Evolutionary conservation across 2,113 vertebrate species (phyloP).

Genomic region (Labeo rohita): DNA sequence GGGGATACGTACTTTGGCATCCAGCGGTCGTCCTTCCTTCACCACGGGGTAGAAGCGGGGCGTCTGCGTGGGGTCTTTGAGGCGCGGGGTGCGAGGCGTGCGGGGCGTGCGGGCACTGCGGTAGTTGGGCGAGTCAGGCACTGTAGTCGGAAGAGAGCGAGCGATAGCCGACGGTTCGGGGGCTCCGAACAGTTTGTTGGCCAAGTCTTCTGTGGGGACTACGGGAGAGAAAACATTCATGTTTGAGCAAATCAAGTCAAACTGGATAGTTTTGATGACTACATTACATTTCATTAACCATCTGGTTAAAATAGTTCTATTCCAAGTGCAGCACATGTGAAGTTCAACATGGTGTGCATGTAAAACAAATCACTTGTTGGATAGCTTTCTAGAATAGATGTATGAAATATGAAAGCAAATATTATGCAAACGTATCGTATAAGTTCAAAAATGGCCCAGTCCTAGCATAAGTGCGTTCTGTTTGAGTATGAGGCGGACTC

Average conservation of each 20-base stretch:
- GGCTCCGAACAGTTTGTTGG: conserved; percentile 95
- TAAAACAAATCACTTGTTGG: too few species aligned
- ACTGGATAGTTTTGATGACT: background rate
- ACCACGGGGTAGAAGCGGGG: conserved; percentile 98
- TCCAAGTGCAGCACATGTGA: too few species aligned
- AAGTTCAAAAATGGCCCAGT: too few species aligned
- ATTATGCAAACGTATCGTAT: too few species aligned
- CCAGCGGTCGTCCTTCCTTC: conserved; percentile 93
- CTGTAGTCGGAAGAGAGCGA: conserved; percentile 93
- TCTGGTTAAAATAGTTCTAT: too few species aligned
- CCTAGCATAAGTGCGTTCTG: too few species aligned
- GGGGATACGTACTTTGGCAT: conserved; percentile 84
- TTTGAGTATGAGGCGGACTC: background rate
- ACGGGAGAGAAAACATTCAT: background rate
- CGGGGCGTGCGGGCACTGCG: conserved; percentile 91
- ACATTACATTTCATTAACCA: background rate
- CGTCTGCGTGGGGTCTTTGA: conserved; percentile 91
- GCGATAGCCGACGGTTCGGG: conserved; percentile 91
- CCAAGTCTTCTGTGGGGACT: conserved; percentile 97
- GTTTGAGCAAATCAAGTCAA: background rate
- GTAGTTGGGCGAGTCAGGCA: conserved; percentile 96
- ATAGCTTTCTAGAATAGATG: too few species aligned
- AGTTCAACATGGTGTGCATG: too few species aligned
- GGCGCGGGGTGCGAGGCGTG: conserved; percentile 92
- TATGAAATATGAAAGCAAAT: too few species aligned